These are phyloP conservation scores for Pseudomyrmex concolor DNA, from an alignment of 1,140 invertebrate genomes.

Conservation along the genomic window DNA sequence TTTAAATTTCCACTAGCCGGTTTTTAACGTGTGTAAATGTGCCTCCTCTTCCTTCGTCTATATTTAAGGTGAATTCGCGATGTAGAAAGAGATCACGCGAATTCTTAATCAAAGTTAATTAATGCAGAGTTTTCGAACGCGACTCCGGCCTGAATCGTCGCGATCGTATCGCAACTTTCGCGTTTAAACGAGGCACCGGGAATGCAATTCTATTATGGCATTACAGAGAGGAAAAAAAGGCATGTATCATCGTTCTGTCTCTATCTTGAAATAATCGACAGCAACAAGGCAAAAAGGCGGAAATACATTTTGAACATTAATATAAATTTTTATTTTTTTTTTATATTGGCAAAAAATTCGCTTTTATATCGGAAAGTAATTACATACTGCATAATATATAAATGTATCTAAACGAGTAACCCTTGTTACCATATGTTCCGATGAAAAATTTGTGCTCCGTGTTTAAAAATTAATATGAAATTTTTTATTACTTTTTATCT, in stretches of 20 bases:
- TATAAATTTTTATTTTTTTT: constrained; percentile 54
- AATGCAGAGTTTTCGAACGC: constrained; percentile 1
- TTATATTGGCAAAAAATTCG: constrained; percentile 52
- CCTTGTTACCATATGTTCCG: constrained; percentile 51
- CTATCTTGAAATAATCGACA: constrained; percentile 31
- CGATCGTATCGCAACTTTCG: constrained; percentile 12
- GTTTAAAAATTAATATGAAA: constrained; percentile 61
- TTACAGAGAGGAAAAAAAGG: constrained; percentile 18
- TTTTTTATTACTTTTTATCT: constrained; percentile 62
- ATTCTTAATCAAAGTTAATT: constrained; percentile 13
- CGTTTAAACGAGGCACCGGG: constrained; percentile 1
- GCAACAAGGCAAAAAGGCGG: constrained; percentile 6
- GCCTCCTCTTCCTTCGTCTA: neutral
- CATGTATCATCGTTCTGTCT: constrained; percentile 9
- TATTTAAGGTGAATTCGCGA: neutral
- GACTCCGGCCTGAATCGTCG: neutral
- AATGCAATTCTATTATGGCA: constrained; percentile 31
- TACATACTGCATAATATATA: constrained; percentile 58
- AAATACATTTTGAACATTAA: constrained; percentile 41
- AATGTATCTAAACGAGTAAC: constrained; percentile 57
- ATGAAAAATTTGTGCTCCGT: constrained; percentile 54
- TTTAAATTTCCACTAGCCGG: constrained; percentile 2
- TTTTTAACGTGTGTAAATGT: no score
- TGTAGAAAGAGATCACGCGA: neutral
- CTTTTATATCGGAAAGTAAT: constrained; percentile 50